Conservation (phyloP, 2,888 invertebrate genomes). For the Sepiola atlantica region DNA sequence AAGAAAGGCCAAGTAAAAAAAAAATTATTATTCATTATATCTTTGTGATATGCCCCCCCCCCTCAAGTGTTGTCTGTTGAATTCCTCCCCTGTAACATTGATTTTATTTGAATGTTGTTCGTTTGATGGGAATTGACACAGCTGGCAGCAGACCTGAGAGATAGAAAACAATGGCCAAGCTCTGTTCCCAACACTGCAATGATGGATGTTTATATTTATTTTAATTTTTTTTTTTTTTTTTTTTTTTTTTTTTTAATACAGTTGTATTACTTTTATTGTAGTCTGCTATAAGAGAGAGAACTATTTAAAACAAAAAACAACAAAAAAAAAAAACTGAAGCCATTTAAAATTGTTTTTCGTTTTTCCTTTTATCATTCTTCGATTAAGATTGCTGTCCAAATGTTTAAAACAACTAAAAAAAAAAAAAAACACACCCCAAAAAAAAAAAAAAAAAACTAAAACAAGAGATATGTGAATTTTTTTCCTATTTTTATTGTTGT, state of each 20-base stretch:
- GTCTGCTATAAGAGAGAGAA: not conserved
- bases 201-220: not conserved
- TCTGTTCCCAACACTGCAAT: not conserved
- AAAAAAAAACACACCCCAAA: no score
- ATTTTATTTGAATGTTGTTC: constrained; percentile 41
- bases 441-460: no score
- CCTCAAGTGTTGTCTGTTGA: constrained; percentile 39
- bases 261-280: not conserved
- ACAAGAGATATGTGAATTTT: no score
- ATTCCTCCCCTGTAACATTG: not conserved
- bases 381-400: not conserved
- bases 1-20: not conserved
- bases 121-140: not conserved
- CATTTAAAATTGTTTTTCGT: not conserved
- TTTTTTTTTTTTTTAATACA: not conserved
- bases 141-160: not conserved
- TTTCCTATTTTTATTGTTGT: constrained; percentile 35
- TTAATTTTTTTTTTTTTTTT: no score
- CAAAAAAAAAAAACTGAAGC: constrained; percentile 33
- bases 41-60: not conserved
- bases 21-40: not conserved
- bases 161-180: not conserved
- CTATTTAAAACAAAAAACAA: no score
- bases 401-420: not conserved
- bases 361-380: not conserved